phyloP scores from a whole-genome alignment of 2,113 vertebrate species.

The Paratilapia polleni region DNA sequence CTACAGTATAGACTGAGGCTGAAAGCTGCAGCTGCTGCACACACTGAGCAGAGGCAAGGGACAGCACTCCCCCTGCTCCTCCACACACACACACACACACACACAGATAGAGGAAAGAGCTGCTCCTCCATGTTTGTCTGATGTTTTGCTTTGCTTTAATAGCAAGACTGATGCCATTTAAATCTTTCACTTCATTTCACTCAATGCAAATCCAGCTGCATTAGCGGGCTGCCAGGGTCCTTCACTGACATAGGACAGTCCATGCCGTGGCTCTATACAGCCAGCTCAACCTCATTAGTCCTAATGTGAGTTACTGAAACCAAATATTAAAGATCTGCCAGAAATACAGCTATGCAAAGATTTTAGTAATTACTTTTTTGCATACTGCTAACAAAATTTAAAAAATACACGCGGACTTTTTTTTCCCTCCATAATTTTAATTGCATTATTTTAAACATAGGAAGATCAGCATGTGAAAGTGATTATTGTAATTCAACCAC shows the following conservation, averaged over 20 bases:
- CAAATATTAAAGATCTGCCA: conserved; percentile 2
- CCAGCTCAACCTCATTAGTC: conserved; percentile 18
- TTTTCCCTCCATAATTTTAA: not conserved
- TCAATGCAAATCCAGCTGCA: conserved; percentile 75
- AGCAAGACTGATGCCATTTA: conserved; percentile 77
- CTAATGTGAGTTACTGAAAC: conserved; percentile 2
- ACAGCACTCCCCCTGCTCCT: conserved; percentile 26
- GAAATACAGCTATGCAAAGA: not conserved
- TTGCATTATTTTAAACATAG: too few relatives aligned
- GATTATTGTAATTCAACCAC: too few relatives aligned
- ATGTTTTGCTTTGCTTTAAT: conserved; percentile 75
- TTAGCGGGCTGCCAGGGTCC: conserved; percentile 67
- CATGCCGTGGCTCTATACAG: conserved; percentile 22
- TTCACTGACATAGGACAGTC: conserved; percentile 36
- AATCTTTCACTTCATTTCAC: conserved; percentile 72
- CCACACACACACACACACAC: conserved; percentile 22
- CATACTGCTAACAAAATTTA: not conserved
- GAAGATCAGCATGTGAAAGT: too few relatives aligned
- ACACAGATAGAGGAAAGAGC: not conserved
- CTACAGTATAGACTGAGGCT: conserved; percentile 68
- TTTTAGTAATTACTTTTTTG: not conserved
- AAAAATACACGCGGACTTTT: not conserved
- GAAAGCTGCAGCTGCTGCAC: conserved; percentile 76
- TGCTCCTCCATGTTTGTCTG: conserved; percentile 68
- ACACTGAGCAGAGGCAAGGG: conserved; percentile 59